Percentiles rank a stretch among this genome's conserved stretches.
Conservation (phyloP, 1,140 invertebrate genomes). For the Nasonia vitripennis region DNA sequence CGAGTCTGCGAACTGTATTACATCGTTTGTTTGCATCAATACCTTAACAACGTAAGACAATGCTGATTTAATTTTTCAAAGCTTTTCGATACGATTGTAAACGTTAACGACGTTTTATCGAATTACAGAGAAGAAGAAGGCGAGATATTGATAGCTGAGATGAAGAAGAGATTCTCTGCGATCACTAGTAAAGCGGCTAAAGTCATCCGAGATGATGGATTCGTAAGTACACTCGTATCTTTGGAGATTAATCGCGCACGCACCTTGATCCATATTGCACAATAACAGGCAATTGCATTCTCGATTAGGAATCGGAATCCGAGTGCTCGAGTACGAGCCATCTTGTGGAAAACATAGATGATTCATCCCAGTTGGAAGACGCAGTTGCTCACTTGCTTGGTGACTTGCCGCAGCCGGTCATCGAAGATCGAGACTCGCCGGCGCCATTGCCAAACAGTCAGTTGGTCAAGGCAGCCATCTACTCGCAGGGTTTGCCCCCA, state of each 20-base stretch:
- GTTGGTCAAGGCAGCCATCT: conserved; percentile 66
- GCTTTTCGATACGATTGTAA: conserved; percentile 13
- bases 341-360: conserved; percentile 75
- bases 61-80: conserved; percentile 16
- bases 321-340: conserved; percentile 47
- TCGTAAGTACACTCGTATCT: not conserved
- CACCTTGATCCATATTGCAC: not conserved
- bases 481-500: conserved; percentile 67
- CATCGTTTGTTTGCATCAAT: conserved; percentile 90
- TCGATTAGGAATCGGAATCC: conserved; percentile 45
- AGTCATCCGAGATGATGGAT: not conserved
- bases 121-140: conserved; percentile 80
- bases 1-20: conserved; percentile 81
- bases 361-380: conserved; percentile 80
- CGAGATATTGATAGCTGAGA: conserved; percentile 79
- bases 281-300: not conserved
- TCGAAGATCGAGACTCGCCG: conserved; percentile 57
- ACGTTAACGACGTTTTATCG: conserved; percentile 26
- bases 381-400: conserved; percentile 82
- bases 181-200: conserved; percentile 54
- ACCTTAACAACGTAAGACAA: conserved; percentile 81
- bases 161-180: conserved; percentile 83
- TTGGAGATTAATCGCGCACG: not conserved
- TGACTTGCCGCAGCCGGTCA: conserved; percentile 75
- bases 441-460: conserved; percentile 64